These are phyloP conservation scores for Phasia obesa DNA, from an alignment of 2,888 invertebrate species.

Conservation along the genomic window DNA sequence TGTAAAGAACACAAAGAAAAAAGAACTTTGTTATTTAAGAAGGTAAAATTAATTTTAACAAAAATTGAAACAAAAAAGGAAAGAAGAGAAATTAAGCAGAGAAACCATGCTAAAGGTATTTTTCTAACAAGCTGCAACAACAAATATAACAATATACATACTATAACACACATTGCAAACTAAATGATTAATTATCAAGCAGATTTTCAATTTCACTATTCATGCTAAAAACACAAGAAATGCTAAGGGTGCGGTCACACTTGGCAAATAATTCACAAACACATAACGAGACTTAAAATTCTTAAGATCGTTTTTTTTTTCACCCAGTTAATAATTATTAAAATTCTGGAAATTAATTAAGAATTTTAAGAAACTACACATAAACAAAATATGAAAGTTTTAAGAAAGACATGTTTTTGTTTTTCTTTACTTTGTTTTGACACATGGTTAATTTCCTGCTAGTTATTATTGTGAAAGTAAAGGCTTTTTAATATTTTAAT, in stretches of 20 bases:
- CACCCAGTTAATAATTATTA: too few relatives aligned
- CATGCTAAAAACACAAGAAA: slow-evolving; percentile 1
- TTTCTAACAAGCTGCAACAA: slow-evolving; percentile 46
- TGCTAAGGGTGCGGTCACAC: background rate
- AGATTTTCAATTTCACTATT: slow-evolving; percentile 47
- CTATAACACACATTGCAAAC: slow-evolving; percentile 16
- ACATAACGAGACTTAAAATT: too few relatives aligned
- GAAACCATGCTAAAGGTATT: slow-evolving; percentile 47
- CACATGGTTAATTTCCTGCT: too few relatives aligned
- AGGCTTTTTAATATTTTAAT: too few relatives aligned
- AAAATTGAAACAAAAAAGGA: slow-evolving; percentile 18
- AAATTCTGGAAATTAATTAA: too few relatives aligned
- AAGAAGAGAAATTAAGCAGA: slow-evolving; percentile 39
- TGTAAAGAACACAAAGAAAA: slow-evolving; percentile 1
- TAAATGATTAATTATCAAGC: slow-evolving; percentile 64
- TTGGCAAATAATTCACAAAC: background rate
- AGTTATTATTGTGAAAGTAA: too few relatives aligned
- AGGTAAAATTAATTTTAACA: slow-evolving; percentile 72
- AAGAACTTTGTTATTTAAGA: slow-evolving; percentile 38
- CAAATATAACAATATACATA: background rate
- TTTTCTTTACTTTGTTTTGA: too few relatives aligned
- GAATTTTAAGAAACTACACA: too few relatives aligned
- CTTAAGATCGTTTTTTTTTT: too few relatives aligned
- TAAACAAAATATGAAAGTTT: too few relatives aligned
- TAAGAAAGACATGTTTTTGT: too few relatives aligned